Percentiles rank a stretch among this genome's conserved stretches.
Conservation (phyloP, 1,140 invertebrate species). For the Macrosteles quadrilineatus region DNA sequence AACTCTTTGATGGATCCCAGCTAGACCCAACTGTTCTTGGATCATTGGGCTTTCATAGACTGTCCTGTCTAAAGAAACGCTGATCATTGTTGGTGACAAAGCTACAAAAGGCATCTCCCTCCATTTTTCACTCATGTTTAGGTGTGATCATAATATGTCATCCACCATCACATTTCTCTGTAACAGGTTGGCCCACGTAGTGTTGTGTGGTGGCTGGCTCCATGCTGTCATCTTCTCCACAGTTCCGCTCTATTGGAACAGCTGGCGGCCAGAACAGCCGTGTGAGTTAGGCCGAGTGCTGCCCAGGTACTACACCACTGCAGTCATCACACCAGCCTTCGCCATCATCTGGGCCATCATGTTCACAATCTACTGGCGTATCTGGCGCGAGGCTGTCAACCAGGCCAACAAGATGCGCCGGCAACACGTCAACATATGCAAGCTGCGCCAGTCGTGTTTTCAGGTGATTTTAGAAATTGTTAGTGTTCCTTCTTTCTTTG, state of each 20-base stretch:
- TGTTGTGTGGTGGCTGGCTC: constrained; percentile 65
- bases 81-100: too few species aligned
- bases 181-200: constrained; percentile 55
- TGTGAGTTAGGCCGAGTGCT: constrained; percentile 58
- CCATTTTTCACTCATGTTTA: too few species aligned
- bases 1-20: too few species aligned
- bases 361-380: constrained; percentile 71
- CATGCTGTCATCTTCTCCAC: constrained; percentile 61
- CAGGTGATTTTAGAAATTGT: too few species aligned
- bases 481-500: too few species aligned
- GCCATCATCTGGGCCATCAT: constrained; percentile 68
- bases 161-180: too few species aligned
- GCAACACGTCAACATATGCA: constrained; percentile 53
- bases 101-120: too few species aligned
- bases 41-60: too few species aligned
- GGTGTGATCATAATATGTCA: too few species aligned
- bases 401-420: constrained; percentile 65
- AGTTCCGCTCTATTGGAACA: constrained; percentile 71
- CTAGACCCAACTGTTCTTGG: too few species aligned
- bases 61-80: too few species aligned
- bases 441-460: constrained; percentile 54
- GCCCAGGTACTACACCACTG: constrained; percentile 62
- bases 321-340: constrained; percentile 67
- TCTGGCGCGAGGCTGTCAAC: constrained; percentile 68
- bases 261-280: constrained; percentile 57